Evolutionary conservation across 2,888 invertebrate genomes (phyloP), one percentile per base, ranked within the genome.

Genomic region (Thecophora atra): DNA sequence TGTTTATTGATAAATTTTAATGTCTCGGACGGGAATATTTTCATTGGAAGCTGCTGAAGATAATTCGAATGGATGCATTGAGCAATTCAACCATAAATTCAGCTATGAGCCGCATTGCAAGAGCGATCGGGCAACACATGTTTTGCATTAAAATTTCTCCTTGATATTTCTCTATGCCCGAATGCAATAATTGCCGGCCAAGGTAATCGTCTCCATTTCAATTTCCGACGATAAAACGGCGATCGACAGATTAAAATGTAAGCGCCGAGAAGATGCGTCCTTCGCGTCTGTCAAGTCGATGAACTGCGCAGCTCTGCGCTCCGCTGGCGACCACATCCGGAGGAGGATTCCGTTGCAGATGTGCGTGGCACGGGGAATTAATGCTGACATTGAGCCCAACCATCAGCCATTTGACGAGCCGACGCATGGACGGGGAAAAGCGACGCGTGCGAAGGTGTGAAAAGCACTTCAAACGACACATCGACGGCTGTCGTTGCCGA

Each of bases 371-470:
- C 26, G 37, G 26, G 19, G n/a, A 15, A 52, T 44, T 11, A n/a
- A n/a, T n/a, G n/a, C n/a, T n/a, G 44, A 44, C 44, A 44, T 44
- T 15, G 47, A 11, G 17, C 15, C 8, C 4, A 47, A 5, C 15
- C 47, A 47, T 11, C 37, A 11, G 11, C 37, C 11, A 11, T 37
- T 37, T 37, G 11, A 37, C 37, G 6, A 0, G 37, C 11, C 7
- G 37, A 6, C 37, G 11, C 1, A 37, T 47, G 47, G 15, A 47
- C n/a, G 0, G 47, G 17, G n/a, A 5, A 47, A 47, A 24, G 42
- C n/a, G 58, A 63, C 37, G 17, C 11, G n/a, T 30, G 15, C 5
- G 60, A 69, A 60, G 15, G 58, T 69, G 69, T 60, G 60, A 69
- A 58, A 60, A 69, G 30, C 69, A 42, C 21, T 19, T 56, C 21